Evolutionary conservation across 2,113 vertebrate genomes (phyloP).

Genomic region (Corydoras maculifer): DNA sequence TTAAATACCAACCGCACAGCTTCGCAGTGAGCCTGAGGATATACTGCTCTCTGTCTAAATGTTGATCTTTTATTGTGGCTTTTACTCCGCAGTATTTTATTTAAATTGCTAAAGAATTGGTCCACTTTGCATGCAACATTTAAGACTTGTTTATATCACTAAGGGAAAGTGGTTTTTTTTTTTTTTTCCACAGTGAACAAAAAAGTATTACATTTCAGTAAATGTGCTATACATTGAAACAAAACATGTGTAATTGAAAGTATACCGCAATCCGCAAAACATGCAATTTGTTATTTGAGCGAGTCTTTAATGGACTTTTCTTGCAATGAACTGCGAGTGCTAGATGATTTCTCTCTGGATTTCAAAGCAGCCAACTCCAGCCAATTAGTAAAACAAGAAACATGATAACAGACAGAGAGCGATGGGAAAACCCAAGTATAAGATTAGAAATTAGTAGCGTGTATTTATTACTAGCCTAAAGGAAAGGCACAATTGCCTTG

Average conservation of each 20-base stretch:
- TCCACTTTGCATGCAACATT: conserved; percentile 3
- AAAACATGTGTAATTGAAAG: conserved; percentile 1
- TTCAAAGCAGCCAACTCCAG: conserved; percentile 18
- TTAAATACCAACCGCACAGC: not conserved
- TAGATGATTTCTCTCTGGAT: not conserved
- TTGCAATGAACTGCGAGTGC: too few relatives aligned
- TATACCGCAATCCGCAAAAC: not conserved
- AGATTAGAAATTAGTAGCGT: conserved; percentile 42
- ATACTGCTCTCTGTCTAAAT: not conserved
- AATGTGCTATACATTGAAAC: not conserved
- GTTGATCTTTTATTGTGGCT: not conserved
- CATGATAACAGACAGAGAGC: conserved; percentile 11
- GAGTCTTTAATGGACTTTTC: too few relatives aligned
- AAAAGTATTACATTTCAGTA: not conserved
- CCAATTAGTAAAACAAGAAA: conserved; percentile 6
- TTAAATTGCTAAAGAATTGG: not conserved
- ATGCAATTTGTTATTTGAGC: not conserved
- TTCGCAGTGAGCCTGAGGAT: too few relatives aligned
- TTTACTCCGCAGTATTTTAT: not conserved
- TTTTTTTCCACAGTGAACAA: not conserved
- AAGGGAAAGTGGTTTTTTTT: not conserved
- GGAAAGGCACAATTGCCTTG: conserved; percentile 23
- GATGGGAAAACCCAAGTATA: not conserved
- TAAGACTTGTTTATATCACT: not conserved
- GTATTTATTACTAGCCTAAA: conserved; percentile 37